These are phyloP conservation scores for Drosophila kambysellisi DNA, from an alignment of 2,888 invertebrate species.

Conservation along the genomic window DNA sequence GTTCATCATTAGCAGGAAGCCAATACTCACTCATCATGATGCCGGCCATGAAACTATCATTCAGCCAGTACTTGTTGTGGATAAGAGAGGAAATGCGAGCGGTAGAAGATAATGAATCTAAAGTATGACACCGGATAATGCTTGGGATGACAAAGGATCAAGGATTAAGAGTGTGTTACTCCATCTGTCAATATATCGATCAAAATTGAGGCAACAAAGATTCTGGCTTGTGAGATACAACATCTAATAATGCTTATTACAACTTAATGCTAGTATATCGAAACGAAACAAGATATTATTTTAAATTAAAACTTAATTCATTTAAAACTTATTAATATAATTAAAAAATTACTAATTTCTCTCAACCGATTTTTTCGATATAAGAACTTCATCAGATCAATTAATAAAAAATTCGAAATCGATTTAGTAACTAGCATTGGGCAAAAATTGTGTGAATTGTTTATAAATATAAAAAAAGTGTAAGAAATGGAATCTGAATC, in stretches of 20 bases:
- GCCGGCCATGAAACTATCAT: not conserved
- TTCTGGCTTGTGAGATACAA: not conserved
- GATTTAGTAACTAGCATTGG: not conserved
- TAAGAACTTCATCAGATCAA: not conserved
- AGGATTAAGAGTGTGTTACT: not conserved
- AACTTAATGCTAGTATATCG: too few species aligned
- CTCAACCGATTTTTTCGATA: not conserved
- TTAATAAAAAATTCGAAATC: not conserved
- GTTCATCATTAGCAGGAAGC: not conserved
- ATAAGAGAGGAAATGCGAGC: not conserved
- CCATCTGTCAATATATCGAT: not conserved
- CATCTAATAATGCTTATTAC: not conserved
- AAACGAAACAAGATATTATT: not conserved
- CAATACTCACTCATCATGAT: not conserved
- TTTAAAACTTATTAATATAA: not conserved
- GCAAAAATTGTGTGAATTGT: rapidly evolving
- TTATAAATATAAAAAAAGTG: not conserved
- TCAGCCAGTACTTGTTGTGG: not conserved
- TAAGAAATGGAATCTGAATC: not conserved
- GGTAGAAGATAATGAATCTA: not conserved
- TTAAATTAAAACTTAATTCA: not conserved
- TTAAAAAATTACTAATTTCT: not conserved
- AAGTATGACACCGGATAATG: not conserved
- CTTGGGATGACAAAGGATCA: not conserved
- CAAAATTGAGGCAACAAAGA: not conserved